Conservation (phyloP, 2,888 invertebrate genomes). For the Leucophenga maculata region DNA sequence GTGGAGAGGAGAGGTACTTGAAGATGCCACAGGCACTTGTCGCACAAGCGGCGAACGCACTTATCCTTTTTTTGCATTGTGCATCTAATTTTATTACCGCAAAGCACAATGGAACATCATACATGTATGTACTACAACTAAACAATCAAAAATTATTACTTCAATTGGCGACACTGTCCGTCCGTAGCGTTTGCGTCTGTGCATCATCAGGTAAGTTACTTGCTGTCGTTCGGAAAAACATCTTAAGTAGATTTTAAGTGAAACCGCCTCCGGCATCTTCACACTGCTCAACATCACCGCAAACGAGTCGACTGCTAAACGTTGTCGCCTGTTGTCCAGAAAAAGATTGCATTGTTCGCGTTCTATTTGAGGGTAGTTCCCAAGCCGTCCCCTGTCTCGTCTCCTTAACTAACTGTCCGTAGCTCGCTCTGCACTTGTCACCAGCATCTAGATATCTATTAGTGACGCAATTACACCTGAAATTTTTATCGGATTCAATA, state of each 20-base stretch:
- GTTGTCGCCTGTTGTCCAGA: background rate
- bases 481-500: constrained; percentile 1
- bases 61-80: background rate
- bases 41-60: constrained; percentile 14
- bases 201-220: constrained; percentile 18
- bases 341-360: constrained; percentile 5
- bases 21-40: constrained; percentile 27
- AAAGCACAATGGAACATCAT: constrained; percentile 26
- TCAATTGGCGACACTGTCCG: constrained; percentile 56
- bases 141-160: constrained; percentile 61
- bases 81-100: constrained; percentile 30
- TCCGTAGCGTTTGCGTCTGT: background rate
- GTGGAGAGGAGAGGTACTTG: constrained; percentile 13
- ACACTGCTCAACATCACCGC: constrained; percentile 50
- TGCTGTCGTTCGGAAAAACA: constrained; percentile 28
- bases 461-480: constrained; percentile 60
- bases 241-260: constrained; percentile 55
- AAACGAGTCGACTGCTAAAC: constrained; percentile 21
- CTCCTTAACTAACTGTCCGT: background rate
- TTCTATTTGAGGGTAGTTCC: background rate
- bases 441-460: constrained; percentile 23
- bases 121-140: constrained; percentile 43
- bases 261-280: constrained; percentile 55
- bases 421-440: constrained; percentile 13
- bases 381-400: constrained; percentile 8